Base-by-base conservation (phyloP, 2,113 vertebrate species). In the Ursus arctos region DNA sequence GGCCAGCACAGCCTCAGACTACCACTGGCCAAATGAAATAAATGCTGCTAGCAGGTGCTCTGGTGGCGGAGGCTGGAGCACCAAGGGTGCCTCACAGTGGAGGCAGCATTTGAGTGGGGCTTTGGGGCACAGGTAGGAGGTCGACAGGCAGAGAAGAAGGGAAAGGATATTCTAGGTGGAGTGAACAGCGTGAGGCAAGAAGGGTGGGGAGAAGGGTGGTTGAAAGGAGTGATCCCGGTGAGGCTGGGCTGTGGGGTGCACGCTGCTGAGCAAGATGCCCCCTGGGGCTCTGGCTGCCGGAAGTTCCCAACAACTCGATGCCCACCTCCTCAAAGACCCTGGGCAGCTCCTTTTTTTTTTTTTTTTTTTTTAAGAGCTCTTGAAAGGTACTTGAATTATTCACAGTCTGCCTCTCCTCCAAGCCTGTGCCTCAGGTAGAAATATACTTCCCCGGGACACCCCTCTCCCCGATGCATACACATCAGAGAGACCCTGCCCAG, bases 361-460 rank as follows among this genome's bases (percentile, higher is more conserved):
- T 36, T 36, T 36, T 36, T 43, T 67, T 69, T 36, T 49, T 76
- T 4, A 76, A 49, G 74, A 77, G 14, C 14, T 77, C 74, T 31
- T 28, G 59, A 82, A 61, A 84, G 19, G 18, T 77, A 19, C 93
- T 77, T 69, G 43, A 55, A 33, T 77, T 71, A 83, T 94, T 92
- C 57, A 65, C 43, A 24, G 4, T 36, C 88, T 57, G 19, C 9
- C 80, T 74, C 31, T 96, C 84, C 43, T 96, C 36, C 40, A 57
- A 86, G 95, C 61, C 72, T 79, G 85, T 22, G 36, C 47, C 74
- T 88, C 57, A 72, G 63, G 67, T 61, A 77, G 94, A 94, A 91
- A 92, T 28, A 16, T 14, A 80, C n/a, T 85, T 88, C 61, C 51
- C 65, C 7, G 3, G 51, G 61, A 71, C 4, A 4, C 3, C 67